Conservation (phyloP, 2,113 vertebrate species). For the Silurus asotus region DNA sequence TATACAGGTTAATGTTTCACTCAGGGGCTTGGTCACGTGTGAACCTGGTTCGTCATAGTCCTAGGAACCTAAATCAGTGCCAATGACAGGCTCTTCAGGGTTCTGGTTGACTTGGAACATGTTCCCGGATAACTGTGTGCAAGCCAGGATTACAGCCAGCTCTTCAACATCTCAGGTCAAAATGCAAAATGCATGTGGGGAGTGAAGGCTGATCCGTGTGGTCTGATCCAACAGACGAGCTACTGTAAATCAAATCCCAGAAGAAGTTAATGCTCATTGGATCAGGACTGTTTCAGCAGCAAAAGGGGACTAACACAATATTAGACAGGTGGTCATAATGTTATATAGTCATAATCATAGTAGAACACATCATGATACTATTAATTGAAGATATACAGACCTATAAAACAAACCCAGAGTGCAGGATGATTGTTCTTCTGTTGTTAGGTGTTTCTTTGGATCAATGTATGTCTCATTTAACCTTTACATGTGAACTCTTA, state of each 20-base stretch:
- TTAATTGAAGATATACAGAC: background rate
- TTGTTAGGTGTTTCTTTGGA: background rate
- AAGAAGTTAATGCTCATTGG: no score
- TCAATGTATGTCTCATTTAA: background rate
- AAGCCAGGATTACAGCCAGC: no score
- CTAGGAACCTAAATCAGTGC: background rate
- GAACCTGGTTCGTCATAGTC: background rate
- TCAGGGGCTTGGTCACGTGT: background rate
- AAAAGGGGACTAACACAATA: no score
- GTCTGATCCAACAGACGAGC: no score
- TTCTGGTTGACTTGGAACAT: background rate
- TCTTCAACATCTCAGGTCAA: no score
- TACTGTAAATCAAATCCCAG: no score
- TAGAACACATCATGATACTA: background rate
- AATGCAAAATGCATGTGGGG: background rate
- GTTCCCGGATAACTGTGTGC: background rate
- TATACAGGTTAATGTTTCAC: constrained; percentile 3
- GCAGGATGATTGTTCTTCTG: background rate
- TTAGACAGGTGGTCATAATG: no score
- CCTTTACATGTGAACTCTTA: background rate
- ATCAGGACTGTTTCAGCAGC: no score
- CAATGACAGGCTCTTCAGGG: background rate
- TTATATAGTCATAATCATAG: background rate
- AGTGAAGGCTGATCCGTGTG: no score
- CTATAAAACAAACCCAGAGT: background rate